These are phyloP conservation scores for Mayetiola destructor DNA, from an alignment of 2,888 invertebrate genomes.

Conservation along the genomic window DNA sequence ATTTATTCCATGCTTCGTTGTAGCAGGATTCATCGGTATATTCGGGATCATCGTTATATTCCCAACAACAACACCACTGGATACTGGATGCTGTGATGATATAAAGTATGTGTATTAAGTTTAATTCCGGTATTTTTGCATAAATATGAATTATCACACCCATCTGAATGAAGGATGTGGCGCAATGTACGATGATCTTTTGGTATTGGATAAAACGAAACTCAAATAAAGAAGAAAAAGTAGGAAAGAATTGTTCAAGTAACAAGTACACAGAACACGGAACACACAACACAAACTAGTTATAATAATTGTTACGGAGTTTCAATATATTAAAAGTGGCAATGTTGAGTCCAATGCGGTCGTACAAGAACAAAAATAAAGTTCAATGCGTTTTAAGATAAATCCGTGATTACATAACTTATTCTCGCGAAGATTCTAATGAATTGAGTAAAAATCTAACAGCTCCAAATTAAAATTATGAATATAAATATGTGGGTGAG, in stretches of 20 bases:
- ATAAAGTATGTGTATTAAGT: slow-evolving; percentile 7
- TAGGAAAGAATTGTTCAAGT: not conserved
- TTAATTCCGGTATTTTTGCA: slow-evolving; percentile 9
- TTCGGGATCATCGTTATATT: no score
- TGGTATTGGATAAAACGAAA: no score
- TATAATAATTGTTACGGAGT: slow-evolving; percentile 3
- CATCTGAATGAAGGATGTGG: not conserved
- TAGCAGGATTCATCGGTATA: no score
- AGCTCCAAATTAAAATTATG: slow-evolving; percentile 13
- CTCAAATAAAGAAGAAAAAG: not conserved
- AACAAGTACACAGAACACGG: no score
- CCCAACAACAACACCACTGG: no score
- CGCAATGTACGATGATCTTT: no score
- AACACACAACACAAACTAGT: no score
- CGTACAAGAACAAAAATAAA: slow-evolving; percentile 5
- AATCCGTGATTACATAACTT: slow-evolving; percentile 1
- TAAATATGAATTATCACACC: slow-evolving; percentile 11
- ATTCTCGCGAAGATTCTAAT: no score
- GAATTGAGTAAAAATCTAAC: no score
- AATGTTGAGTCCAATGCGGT: slow-evolving; percentile 4
- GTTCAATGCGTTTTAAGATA: no score
- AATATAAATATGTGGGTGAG: slow-evolving; percentile 12
- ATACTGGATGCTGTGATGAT: not conserved
- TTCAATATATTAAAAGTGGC: not conserved
- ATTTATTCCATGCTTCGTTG: no score